A percentile compares a stretch with the other conserved stretches of the same genome.
These are phyloP conservation scores for Pangasius mekongensis DNA, from an alignment of 2,797 vertebrate genomes.

Conservation along the genomic window DNA sequence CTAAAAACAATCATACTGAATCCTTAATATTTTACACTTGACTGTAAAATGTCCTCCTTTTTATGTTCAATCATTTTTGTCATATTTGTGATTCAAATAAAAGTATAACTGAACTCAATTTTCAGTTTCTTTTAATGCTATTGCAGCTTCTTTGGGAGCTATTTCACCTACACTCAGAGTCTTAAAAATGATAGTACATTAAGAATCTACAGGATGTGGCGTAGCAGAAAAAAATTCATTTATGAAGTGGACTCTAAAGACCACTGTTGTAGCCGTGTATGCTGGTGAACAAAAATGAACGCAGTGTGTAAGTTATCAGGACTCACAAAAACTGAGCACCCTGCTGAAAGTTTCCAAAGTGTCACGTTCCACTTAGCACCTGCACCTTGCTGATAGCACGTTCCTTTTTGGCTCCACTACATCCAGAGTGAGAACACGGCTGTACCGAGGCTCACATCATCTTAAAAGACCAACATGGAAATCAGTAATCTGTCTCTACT, in stretches of 20 bases:
- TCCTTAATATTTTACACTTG: not conserved
- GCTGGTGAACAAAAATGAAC: not conserved
- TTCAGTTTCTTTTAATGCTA: too few species aligned
- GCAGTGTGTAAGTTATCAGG: not conserved
- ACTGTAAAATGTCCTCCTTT: not conserved
- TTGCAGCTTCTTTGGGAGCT: too few species aligned
- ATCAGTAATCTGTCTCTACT: not conserved
- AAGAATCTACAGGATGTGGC: not conserved
- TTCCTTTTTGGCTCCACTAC: not conserved
- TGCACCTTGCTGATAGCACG: not conserved
- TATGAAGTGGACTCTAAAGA: not conserved
- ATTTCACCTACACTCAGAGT: not conserved
- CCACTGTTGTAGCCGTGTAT: not conserved
- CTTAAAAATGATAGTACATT: not conserved
- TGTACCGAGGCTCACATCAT: not conserved
- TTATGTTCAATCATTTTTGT: not conserved
- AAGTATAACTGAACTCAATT: not conserved
- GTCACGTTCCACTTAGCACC: not conserved
- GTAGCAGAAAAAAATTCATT: not conserved
- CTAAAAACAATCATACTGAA: not conserved
- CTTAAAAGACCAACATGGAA: not conserved
- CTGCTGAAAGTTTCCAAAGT: not conserved
- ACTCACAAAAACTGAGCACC: not conserved
- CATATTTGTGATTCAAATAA: not conserved
- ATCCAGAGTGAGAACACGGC: not conserved